phyloP scores from a whole-genome alignment of 2,888 invertebrate genomes.

The Zygaena filipendulae region DNA sequence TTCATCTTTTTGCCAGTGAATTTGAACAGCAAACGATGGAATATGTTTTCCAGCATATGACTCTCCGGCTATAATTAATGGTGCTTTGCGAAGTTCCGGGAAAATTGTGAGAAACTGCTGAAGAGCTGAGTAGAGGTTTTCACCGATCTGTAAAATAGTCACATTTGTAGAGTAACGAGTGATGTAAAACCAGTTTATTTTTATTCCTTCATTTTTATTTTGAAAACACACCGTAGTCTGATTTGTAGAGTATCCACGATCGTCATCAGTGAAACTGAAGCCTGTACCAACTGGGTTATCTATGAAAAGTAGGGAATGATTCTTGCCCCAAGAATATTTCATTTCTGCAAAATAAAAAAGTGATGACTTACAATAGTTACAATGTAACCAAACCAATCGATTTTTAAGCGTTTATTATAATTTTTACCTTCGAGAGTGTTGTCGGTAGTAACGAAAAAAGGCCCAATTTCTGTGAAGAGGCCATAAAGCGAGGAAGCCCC shows the following conservation, averaged over 20 bases:
- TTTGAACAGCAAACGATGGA: conserved; percentile 70
- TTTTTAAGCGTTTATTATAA: no score
- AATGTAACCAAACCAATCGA: conserved; percentile 1
- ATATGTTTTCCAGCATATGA: conserved; percentile 72
- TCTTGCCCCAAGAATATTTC: conserved; percentile 70
- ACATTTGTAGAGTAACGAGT: not conserved
- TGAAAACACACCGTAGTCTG: conserved; percentile 65
- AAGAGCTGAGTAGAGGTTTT: conserved; percentile 70
- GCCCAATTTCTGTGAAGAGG: conserved; percentile 73
- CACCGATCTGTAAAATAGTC: conserved; percentile 46
- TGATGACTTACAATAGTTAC: conserved; percentile 1
- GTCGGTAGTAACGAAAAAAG: conserved; percentile 59
- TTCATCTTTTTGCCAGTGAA: conserved; percentile 49
- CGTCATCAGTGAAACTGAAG: conserved; percentile 73
- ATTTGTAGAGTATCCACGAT: conserved; percentile 70
- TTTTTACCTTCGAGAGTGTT: conserved; percentile 40
- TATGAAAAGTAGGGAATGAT: conserved; percentile 72
- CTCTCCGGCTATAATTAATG: conserved; percentile 74
- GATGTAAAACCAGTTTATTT: not conserved
- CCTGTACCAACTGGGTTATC: conserved; percentile 77
- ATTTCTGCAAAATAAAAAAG: conserved; percentile 43
- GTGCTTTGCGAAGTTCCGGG: conserved; percentile 66
- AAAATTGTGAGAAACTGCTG: conserved; percentile 74
- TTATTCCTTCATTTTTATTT: no score
- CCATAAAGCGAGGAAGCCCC: conserved; percentile 69